Evolutionary conservation across 2,888 invertebrate species (phyloP).

Genomic region (Netelia melanura): DNA sequence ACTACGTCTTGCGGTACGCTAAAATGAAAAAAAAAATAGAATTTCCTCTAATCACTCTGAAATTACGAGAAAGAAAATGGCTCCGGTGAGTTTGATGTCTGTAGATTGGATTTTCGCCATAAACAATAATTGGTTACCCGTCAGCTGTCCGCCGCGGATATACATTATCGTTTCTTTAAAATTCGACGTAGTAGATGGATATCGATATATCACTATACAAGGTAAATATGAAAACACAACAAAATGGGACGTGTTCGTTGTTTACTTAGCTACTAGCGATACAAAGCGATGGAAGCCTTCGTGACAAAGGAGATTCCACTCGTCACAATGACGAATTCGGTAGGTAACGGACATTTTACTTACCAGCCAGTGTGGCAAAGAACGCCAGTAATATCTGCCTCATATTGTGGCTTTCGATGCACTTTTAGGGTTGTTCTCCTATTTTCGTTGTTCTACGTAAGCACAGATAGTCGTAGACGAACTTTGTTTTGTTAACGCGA

Average conservation of each 20-base stretch:
- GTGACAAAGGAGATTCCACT: slow-evolving; percentile 58
- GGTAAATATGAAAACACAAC: neutral
- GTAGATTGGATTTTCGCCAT: neutral
- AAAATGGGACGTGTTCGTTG: slow-evolving; percentile 2
- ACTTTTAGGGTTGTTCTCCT: slow-evolving; percentile 13
- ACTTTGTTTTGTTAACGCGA: slow-evolving; percentile 7
- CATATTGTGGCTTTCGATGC: slow-evolving; percentile 79
- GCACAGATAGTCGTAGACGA: slow-evolving; percentile 24
- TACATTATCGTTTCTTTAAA: slow-evolving; percentile 15
- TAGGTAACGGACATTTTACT: slow-evolving; percentile 73
- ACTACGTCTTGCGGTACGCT: neutral
- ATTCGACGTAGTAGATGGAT: slow-evolving; percentile 60
- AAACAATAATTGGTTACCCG: slow-evolving; percentile 13
- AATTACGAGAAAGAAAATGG: neutral
- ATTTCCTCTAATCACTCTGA: neutral
- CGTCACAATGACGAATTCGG: slow-evolving; percentile 58
- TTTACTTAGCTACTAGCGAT: slow-evolving; percentile 23
- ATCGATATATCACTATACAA: slow-evolving; percentile 4
- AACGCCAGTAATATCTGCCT: slow-evolving; percentile 83
- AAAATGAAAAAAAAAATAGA: neutral
- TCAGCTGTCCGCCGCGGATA: slow-evolving; percentile 12
- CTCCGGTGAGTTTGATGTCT: neutral
- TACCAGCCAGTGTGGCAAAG: slow-evolving; percentile 85
- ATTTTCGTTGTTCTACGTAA: neutral
- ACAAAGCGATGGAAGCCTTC: slow-evolving; percentile 14